Conservation (phyloP, 2,888 invertebrate genomes). For the Physocephala rufipes region DNA sequence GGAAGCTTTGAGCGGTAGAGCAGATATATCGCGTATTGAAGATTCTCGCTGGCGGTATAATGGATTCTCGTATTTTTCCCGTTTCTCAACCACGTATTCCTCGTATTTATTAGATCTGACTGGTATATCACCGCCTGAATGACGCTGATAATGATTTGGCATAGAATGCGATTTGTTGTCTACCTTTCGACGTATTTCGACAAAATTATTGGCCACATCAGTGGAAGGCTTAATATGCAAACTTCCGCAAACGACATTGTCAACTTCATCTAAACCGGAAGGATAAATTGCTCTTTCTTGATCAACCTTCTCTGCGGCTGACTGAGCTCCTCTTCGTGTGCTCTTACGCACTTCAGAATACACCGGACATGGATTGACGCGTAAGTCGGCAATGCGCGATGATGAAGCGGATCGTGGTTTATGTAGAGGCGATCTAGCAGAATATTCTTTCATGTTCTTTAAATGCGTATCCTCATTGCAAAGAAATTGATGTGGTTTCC, state of each 20-base stretch:
- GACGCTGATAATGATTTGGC: slow-evolving; percentile 62
- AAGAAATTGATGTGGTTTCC: too few species aligned
- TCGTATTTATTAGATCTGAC: slow-evolving; percentile 62
- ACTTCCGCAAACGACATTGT: slow-evolving; percentile 59
- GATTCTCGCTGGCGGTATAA: slow-evolving; percentile 48
- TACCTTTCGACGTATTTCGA: slow-evolving; percentile 59
- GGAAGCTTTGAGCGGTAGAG: slow-evolving; percentile 37
- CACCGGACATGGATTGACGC: slow-evolving; percentile 57
- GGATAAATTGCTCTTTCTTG: slow-evolving; percentile 26
- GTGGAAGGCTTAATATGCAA: slow-evolving; percentile 60
- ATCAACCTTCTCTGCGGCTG: background rate
- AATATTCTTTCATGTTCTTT: slow-evolving; percentile 35
- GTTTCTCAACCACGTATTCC: slow-evolving; percentile 62
- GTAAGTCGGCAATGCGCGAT: slow-evolving; percentile 56
- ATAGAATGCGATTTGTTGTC: slow-evolving; percentile 61
- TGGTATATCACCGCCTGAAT: slow-evolving; percentile 53
- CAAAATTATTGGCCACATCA: slow-evolving; percentile 52
- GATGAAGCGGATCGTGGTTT: slow-evolving; percentile 63
- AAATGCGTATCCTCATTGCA: slow-evolving; percentile 40
- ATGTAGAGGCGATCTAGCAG: slow-evolving; percentile 37
- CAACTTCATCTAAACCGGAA: slow-evolving; percentile 46
- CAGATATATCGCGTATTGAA: slow-evolving; percentile 55
- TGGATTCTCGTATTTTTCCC: slow-evolving; percentile 56
- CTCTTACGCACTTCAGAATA: slow-evolving; percentile 62
- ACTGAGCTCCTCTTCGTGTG: background rate